Evolutionary conservation across 2,797 vertebrate genomes (phyloP).

Genomic region (Clamator glandarius): DNA sequence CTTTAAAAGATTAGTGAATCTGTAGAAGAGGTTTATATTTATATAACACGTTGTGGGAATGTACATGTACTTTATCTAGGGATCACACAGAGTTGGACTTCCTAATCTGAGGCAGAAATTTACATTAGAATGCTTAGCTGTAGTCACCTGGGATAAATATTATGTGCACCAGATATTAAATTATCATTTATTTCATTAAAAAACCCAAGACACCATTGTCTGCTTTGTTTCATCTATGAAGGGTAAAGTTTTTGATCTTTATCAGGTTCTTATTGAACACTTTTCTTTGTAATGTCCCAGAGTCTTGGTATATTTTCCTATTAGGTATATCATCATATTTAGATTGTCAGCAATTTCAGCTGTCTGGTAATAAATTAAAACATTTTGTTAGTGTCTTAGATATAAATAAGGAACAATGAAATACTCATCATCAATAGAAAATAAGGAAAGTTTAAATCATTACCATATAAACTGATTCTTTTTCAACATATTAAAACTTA

Average conservation of each 20-base stretch:
- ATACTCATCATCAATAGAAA: not conserved
- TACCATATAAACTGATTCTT: slow-evolving; percentile 43
- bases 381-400: not conserved
- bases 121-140: not conserved
- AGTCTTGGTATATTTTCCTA: not conserved
- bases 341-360: not conserved
- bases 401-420: not conserved
- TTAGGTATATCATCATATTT: not conserved
- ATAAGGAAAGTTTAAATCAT: slow-evolving; percentile 12
- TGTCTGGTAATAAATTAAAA: slow-evolving; percentile 19
- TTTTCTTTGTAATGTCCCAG: not conserved
- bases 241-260: not conserved
- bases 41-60: not conserved
- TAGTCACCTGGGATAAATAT: not conserved
- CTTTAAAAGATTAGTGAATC: not conserved
- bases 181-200: not conserved
- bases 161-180: not conserved
- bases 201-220: not conserved
- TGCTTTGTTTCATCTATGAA: not conserved
- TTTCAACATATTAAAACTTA: slow-evolving; percentile 12
- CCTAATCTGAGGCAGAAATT: not conserved
- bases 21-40: not conserved
- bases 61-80: not conserved
- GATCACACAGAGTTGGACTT: not conserved
- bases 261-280: not conserved